Percentiles rank a stretch among this genome's conserved stretches.
These are phyloP conservation scores for Drosophila pegasa DNA, from an alignment of 2,888 invertebrate species.

Conservation along the genomic window DNA sequence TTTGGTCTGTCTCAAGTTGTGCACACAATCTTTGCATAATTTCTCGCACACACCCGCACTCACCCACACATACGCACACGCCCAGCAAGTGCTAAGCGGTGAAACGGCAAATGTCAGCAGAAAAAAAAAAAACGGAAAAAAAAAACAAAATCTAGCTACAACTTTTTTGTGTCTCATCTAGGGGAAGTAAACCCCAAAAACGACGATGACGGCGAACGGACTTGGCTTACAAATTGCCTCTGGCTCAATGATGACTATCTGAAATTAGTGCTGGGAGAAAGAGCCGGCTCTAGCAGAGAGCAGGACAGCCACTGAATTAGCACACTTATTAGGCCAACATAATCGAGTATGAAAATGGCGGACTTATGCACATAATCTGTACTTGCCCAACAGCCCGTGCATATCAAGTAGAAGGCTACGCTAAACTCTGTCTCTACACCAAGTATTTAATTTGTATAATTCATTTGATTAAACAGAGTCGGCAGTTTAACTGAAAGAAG, in stretches of 20 bases:
- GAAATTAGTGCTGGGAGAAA: conserved; percentile 23
- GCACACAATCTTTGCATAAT: conserved; percentile 79
- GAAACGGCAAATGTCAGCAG: conserved; percentile 66
- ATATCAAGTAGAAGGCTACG: conserved; percentile 19
- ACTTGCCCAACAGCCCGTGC: conserved; percentile 21
- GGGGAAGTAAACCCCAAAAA: conserved; percentile 18
- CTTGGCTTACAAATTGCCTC: conserved; percentile 43
- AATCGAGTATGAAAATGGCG: conserved; percentile 38
- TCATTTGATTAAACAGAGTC: neutral
- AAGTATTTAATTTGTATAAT: neutral
- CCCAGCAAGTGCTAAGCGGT: conserved; percentile 35
- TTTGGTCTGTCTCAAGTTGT: conserved; percentile 53
- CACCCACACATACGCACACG: conserved; percentile 2
- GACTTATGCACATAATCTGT: conserved; percentile 43
- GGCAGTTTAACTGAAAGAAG: neutral
- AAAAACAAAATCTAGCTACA: conserved; percentile 43
- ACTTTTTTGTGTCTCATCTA: conserved; percentile 33
- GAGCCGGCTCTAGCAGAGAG: neutral
- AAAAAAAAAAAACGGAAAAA: conserved; percentile 33
- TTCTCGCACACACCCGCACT: conserved; percentile 33
- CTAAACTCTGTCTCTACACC: neutral
- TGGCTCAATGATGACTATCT: conserved; percentile 52
- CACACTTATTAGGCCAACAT: conserved; percentile 43
- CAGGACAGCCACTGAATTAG: conserved; percentile 34
- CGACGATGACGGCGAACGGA: conserved; percentile 22